Conservation (phyloP, 1,140 invertebrate genomes). For the Zaprionus taronus region DNA sequence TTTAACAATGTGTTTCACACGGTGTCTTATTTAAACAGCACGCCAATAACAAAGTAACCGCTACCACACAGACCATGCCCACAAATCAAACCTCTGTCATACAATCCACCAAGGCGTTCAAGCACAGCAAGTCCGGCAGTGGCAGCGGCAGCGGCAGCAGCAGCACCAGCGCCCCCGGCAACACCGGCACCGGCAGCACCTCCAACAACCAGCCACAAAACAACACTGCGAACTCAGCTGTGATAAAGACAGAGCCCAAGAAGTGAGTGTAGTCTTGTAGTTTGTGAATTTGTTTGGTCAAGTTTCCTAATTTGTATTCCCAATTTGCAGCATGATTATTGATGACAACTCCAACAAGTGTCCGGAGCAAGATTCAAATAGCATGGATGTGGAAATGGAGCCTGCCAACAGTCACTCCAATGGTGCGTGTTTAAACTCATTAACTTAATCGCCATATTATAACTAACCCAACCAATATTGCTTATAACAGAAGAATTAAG, state of each 20-base stretch:
- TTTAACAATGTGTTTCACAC: neutral
- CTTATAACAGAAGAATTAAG: neutral
- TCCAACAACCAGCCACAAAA: constrained; percentile 63
- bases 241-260: constrained; percentile 84
- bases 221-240: constrained; percentile 84
- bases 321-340: constrained; percentile 56
- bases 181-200: constrained; percentile 13
- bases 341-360: constrained; percentile 79
- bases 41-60: constrained; percentile 72
- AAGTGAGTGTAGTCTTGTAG: constrained; percentile 31
- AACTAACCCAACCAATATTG: neutral
- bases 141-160: constrained; percentile 22
- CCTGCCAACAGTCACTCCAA: constrained; percentile 80
- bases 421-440: constrained; percentile 46
- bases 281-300: neutral
- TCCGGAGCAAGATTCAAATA: constrained; percentile 69
- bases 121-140: constrained; percentile 84
- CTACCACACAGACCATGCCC: constrained; percentile 79
- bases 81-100: constrained; percentile 89
- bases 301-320: neutral
- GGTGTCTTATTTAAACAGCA: constrained; percentile 34
- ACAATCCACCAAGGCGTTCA: constrained; percentile 89
- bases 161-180: constrained; percentile 43
- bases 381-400: constrained; percentile 84
- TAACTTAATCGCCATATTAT: neutral